Percentiles rank a stretch among this genome's conserved stretches.
These are phyloP conservation scores for Achroia grisella DNA, from an alignment of 1,140 invertebrate species.

Conservation along the genomic window DNA sequence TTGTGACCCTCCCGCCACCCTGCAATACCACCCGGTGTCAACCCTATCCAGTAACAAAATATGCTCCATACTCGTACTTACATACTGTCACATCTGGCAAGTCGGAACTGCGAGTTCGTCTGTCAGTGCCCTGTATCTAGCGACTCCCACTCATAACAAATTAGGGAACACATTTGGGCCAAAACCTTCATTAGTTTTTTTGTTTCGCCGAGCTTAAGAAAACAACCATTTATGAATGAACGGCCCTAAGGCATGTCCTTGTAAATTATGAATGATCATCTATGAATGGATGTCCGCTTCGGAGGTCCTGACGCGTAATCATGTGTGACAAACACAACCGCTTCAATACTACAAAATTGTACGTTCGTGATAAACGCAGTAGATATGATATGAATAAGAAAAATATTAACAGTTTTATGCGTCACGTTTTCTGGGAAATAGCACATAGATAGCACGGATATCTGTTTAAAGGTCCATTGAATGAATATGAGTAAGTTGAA, in stretches of 20 bases:
- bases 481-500: too few species aligned
- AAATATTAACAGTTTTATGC: neutral
- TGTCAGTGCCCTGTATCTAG: constrained; percentile 18
- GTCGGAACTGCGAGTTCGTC: constrained; percentile 28
- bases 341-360: neutral
- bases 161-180: constrained; percentile 36
- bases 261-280: constrained; percentile 29
- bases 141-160: constrained; percentile 20
- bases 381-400: neutral
- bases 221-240: constrained; percentile 29
- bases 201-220: neutral
- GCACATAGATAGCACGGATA: too few species aligned
- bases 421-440: too few species aligned
- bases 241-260: constrained; percentile 27
- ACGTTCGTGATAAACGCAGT: neutral
- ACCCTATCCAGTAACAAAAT: constrained; percentile 22
- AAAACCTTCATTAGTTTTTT: constrained; percentile 31
- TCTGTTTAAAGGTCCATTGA: too few species aligned
- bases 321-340: neutral
- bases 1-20: neutral
- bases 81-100: constrained; percentile 28
- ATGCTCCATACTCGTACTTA: neutral
- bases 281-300: constrained; percentile 9
- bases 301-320: constrained; percentile 5
- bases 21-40: constrained; percentile 2